Evolutionary conservation across 2,888 invertebrate genomes (phyloP).

Genomic region (Lutraria lutraria): DNA sequence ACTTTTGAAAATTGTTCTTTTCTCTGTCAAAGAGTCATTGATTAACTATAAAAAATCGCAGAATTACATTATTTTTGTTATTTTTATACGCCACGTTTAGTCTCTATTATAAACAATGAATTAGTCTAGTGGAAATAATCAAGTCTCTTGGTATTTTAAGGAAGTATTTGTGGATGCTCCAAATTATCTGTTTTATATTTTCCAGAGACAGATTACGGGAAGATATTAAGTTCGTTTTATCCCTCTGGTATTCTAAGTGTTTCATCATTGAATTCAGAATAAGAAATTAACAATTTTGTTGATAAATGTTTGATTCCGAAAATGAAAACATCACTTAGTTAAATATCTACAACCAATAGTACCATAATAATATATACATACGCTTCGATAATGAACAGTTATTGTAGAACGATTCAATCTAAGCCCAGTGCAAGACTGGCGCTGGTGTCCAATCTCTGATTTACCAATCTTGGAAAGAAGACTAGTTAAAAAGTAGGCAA

Average conservation of each 20-base stretch:
- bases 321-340: not conserved
- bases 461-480: no score
- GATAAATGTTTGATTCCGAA: slow-evolving; percentile 5
- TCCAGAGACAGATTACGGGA: slow-evolving; percentile 9
- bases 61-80: not conserved
- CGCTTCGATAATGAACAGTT: not conserved
- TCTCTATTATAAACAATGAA: not conserved
- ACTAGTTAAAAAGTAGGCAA: no score
- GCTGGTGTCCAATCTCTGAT: no score
- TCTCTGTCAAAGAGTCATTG: not conserved
- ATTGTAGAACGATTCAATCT: not conserved
- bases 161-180: slow-evolving; percentile 1
- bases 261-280: not conserved
- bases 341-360: not conserved
- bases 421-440: no score
- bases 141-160: not conserved
- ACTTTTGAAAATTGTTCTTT: not conserved
- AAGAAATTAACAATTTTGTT: not conserved
- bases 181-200: not conserved
- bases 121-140: not conserved
- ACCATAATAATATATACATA: not conserved
- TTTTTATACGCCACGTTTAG: not conserved
- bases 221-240: not conserved
- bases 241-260: not conserved
- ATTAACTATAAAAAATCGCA: not conserved